Evolutionary conservation across 2,113 vertebrate genomes (phyloP).

Genomic region (Mus pahari): DNA sequence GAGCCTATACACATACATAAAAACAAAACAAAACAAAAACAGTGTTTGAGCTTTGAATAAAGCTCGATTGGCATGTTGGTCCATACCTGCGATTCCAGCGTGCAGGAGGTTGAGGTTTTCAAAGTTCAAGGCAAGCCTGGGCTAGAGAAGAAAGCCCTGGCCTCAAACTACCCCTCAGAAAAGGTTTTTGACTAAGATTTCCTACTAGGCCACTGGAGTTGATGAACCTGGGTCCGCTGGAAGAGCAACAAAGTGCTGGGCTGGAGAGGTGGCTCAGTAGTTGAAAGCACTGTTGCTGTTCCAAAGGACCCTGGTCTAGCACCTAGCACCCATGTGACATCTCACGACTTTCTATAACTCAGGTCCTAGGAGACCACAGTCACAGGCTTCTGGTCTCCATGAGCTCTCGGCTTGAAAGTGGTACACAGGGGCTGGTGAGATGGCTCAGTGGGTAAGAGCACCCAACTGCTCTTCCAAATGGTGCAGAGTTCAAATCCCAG

Average conservation of each 20-base stretch:
- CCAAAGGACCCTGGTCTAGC: too few species aligned
- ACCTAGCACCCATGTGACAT: too few species aligned
- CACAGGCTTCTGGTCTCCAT: too few species aligned
- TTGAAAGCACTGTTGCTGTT: not conserved
- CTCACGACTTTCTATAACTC: too few species aligned
- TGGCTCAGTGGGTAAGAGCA: too few species aligned
- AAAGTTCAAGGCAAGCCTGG: not conserved
- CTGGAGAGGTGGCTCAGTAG: not conserved
- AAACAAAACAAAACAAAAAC: too few species aligned
- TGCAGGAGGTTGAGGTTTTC: not conserved
- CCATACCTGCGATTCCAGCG: not conserved
- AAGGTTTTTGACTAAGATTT: not conserved
- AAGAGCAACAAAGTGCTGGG: not conserved
- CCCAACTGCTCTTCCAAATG: too few species aligned
- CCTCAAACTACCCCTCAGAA: not conserved
- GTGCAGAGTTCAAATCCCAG: too few species aligned
- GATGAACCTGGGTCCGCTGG: not conserved
- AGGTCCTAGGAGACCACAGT: too few species aligned
- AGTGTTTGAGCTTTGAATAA: not conserved
- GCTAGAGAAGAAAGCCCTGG: not conserved
- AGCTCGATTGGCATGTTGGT: not conserved
- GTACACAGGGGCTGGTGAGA: too few species aligned
- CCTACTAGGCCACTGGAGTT: not conserved
- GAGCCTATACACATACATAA: not conserved
- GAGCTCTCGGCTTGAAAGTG: too few species aligned